Conservation (phyloP, 2,888 invertebrate species). For the Eulithis prunata region DNA sequence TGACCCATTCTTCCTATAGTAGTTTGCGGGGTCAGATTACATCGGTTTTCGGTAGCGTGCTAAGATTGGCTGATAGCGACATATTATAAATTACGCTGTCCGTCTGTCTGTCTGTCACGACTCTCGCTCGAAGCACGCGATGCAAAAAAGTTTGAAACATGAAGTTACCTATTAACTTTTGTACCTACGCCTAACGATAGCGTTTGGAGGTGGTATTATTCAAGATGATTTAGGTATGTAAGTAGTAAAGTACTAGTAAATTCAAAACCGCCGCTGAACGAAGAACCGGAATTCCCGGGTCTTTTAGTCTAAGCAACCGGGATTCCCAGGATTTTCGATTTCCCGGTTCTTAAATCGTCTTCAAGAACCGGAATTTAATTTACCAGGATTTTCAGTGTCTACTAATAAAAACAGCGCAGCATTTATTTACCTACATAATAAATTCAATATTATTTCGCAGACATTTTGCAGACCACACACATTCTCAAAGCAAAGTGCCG, state of each 20-base stretch:
- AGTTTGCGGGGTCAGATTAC: conserved; percentile 26
- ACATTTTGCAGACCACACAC: conserved; percentile 54
- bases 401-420: no score
- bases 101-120: conserved; percentile 80
- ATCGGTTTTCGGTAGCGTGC: conserved; percentile 43
- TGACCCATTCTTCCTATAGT: conserved; percentile 15
- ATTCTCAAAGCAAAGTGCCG: conserved; percentile 43
- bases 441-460: conserved; percentile 28
- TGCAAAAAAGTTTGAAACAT: conserved; percentile 69
- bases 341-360: no score
- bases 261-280: no score
- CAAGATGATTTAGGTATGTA: neutral
- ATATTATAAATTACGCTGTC: conserved; percentile 83
- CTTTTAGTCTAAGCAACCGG: no score
- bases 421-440: neutral
- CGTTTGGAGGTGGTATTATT: conserved; percentile 15
- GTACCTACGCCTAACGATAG: neutral
- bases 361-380: no score
- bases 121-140: conserved; percentile 63
- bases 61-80: conserved; percentile 75
- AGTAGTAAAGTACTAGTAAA: no score
- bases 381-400: no score
- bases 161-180: neutral
- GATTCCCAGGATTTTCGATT: no score
- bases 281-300: no score